A percentile compares a stretch with the other conserved stretches of the same genome.
Evolutionary conservation across 2,888 invertebrate species (phyloP).

Genomic region (Cephus runcator): DNA sequence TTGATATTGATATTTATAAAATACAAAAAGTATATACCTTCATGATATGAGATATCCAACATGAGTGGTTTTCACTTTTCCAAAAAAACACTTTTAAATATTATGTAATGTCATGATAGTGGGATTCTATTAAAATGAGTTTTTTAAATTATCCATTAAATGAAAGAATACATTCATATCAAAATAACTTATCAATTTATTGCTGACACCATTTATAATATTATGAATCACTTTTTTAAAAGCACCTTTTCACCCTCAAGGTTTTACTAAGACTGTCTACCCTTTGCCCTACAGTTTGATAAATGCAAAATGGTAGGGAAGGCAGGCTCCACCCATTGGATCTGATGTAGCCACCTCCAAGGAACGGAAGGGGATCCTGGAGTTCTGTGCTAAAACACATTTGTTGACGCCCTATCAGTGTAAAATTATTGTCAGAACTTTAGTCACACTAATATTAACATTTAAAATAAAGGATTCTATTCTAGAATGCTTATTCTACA

Average conservation of each 20-base stretch:
- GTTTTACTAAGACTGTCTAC: conserved; percentile 40
- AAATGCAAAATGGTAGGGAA: conserved; percentile 56
- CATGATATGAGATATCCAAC: background rate
- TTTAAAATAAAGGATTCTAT: background rate
- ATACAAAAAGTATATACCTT: background rate
- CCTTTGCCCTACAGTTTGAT: conserved; percentile 40
- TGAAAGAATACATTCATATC: background rate
- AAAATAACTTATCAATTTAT: background rate
- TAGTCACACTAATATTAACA: background rate
- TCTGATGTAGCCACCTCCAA: conserved; percentile 27
- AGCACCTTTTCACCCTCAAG: conserved; percentile 31
- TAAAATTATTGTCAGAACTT: background rate
- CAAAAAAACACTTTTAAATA: conserved; percentile 16
- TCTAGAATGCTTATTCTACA: background rate
- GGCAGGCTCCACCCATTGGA: conserved; percentile 52
- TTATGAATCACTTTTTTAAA: background rate
- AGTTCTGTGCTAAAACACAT: conserved; percentile 11
- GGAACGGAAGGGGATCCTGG: conserved; percentile 24
- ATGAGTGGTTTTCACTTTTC: background rate
- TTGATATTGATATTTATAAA: conserved; percentile 1
- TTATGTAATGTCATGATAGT: background rate
- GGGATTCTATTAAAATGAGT: background rate
- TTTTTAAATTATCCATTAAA: background rate
- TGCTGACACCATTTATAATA: background rate
- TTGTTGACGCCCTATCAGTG: background rate